Base-by-base conservation (phyloP, 2,113 vertebrate species). In the Apteryx owenii region DNA sequence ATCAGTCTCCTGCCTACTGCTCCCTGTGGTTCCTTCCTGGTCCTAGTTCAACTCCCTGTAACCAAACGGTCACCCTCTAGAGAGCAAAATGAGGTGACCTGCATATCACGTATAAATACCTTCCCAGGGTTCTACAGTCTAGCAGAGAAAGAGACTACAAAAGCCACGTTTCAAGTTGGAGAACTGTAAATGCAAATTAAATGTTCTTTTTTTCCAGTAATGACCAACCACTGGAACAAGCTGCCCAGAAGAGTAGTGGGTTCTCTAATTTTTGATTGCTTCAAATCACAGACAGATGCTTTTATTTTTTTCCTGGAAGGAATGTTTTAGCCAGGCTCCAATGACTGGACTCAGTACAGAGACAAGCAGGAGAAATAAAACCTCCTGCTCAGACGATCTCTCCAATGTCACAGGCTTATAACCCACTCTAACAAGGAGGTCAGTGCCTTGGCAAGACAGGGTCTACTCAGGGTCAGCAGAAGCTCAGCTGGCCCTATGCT, bases 31-130 rank as follows among this genome's bases (percentile, higher is more conserved):
- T 10, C 54, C 36, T 36, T 62, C 36, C 20, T n/a, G 12, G 5
- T 44, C 46, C 58, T 33, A 10, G 1, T 56, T 36, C 4, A 2
- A 21, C 7, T 60, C 42, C 48, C 36, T 36, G 16, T 25, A 62
- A 28, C 28, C 53, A 64, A 81, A 54, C 0, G 0, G 0, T 9
- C 36, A 10, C 12, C 46, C 14, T 66, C n/a, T 31, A 81, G 38
- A 75, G 8, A 21, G n/a, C 0, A 1, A 91, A 68, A 22, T 11
- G 40, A 26, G 7, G 46, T 28, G 42, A 42, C 58, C 33, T 42
- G 28, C 8, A 8, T 23, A 66, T 62, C 53, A 60, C 8, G 9
- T 22, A 65, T 31, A 61, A 60, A 42, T 54, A 62, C 25, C 9
- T 83, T 48, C 31, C 48, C 26, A 40, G 14, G 11, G 23, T n/a